These are phyloP conservation scores for Diarsia mendica DNA, from an alignment of 2,888 invertebrate genomes.

Conservation along the genomic window DNA sequence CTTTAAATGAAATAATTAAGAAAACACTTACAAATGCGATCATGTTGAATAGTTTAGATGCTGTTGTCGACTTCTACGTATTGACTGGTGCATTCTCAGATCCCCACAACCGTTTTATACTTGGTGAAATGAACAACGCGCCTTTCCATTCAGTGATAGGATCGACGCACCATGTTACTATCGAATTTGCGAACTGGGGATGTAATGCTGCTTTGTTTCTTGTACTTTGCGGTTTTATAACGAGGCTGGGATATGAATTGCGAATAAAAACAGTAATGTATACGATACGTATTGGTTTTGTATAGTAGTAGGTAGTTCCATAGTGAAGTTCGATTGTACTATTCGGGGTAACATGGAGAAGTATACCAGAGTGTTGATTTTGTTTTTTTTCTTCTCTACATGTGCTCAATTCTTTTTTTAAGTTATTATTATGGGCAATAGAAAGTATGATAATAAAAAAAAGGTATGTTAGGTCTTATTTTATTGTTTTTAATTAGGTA, in stretches of 20 bases:
- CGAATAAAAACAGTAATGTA: conserved; percentile 66
- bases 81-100: conserved; percentile 83
- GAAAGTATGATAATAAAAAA: conserved; percentile 60
- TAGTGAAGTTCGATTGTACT: conserved; percentile 73
- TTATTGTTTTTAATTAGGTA: conserved; percentile 31
- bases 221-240: conserved; percentile 63
- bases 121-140: conserved; percentile 85
- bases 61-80: conserved; percentile 79
- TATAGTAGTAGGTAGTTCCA: conserved; percentile 45
- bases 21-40: conserved; percentile 87
- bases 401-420: conserved; percentile 72
- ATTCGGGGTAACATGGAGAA: conserved; percentile 65
- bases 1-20: conserved; percentile 42
- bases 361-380: conserved; percentile 68
- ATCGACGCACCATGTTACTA: conserved; percentile 69
- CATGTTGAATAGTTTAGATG: conserved; percentile 86
- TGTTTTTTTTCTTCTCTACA: conserved; percentile 75
- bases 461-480: conserved; percentile 10
- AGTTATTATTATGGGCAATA: conserved; percentile 63
- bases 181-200: conserved; percentile 21
- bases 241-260: fast-evolving
- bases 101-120: conserved; percentile 86
- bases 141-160: conserved; percentile 89
- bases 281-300: conserved; percentile 2
- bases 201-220: background rate